Evolutionary conservation across 2,888 invertebrate genomes (phyloP), one percentile per base, ranked within the genome.

Genomic region (Adela reaumurella): DNA sequence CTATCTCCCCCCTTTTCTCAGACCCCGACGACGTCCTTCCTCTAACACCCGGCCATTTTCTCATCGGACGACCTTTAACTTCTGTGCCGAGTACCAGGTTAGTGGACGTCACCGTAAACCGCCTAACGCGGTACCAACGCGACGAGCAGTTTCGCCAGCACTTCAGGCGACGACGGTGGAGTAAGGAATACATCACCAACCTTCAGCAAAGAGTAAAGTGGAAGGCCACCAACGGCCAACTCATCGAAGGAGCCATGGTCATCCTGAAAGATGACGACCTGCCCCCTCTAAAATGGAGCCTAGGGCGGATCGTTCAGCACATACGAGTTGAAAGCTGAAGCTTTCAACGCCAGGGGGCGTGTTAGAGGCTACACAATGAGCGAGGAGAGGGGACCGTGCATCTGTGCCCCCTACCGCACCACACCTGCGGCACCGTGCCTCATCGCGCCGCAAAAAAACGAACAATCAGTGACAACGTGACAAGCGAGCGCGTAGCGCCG

Each of bases 41-140:
- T 2, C 52, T 64, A 3, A 63, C 58, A 1, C 63, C 62, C 11
- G 62, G 53, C 1, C 63, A 64, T 46, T 61, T 63, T 51, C 52
- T 65, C n/a, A 50, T 59, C 41, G 61, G 53, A 44, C 43, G 43
- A 6, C 16, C 53, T 8, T 43, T 55, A 19, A 50, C 47, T 10
- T 17, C 46, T 5, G 41, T 41, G 3, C 18, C 24, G 18, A 2
- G 3, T 14, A 17, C 16, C 2, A 5, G 17, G 19, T 16, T 18
- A 3, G 6, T 5, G 4, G 46, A 46, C n/a, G 19, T 41, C 14
- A 3, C 5, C 3, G 8, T n/a, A 6, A 19, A 3, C 6, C 14
- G 47, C 2, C 43, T 43, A 6, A 20, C 19, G 5, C 44, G 48
- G 10, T 48, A 48, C 19, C 20, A 24, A 19, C 48, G 28, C 17